phyloP scores from a whole-genome alignment of 2,888 invertebrate species.

The Oscheius onirici region DNA sequence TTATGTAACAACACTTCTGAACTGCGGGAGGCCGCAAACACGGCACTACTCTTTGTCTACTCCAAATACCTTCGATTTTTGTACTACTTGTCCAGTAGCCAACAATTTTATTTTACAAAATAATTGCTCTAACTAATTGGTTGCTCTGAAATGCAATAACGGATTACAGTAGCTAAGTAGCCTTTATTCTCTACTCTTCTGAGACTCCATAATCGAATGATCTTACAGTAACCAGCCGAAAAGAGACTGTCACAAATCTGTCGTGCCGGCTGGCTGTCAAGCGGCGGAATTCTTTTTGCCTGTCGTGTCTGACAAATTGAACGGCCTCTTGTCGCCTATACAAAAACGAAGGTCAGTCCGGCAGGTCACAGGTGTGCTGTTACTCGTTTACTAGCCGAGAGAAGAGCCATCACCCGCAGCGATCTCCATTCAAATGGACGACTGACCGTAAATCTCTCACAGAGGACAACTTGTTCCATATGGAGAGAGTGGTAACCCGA shows the following conservation, averaged over 20 bases:
- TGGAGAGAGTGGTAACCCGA: neutral
- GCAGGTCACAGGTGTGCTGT: conserved; percentile 15
- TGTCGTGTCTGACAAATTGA: conserved; percentile 29
- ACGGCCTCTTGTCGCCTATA: conserved; percentile 25
- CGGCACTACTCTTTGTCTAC: too few species aligned
- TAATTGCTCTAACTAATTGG: too few species aligned
- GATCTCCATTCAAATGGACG: conserved; percentile 15
- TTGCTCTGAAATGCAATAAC: too few species aligned
- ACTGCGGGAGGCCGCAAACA: conserved; percentile 24
- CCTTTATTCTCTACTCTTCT: too few species aligned
- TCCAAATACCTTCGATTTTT: too few species aligned
- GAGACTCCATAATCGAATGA: too few species aligned
- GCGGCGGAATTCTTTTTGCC: conserved; percentile 31
- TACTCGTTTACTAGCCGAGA: conserved; percentile 13
- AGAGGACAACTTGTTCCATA: conserved; percentile 7
- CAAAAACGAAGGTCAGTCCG: conserved; percentile 19
- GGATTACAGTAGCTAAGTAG: too few species aligned
- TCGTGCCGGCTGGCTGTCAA: conserved; percentile 12
- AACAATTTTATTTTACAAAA: too few species aligned
- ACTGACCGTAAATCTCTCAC: conserved; percentile 23
- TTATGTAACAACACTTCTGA: conserved; percentile 24
- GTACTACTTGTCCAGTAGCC: too few species aligned
- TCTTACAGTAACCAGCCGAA: too few species aligned
- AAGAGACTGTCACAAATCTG: neutral
- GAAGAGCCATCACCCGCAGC: neutral